Evolutionary conservation across 2,888 invertebrate species (phyloP).

Genomic region (Smittia aterrima): DNA sequence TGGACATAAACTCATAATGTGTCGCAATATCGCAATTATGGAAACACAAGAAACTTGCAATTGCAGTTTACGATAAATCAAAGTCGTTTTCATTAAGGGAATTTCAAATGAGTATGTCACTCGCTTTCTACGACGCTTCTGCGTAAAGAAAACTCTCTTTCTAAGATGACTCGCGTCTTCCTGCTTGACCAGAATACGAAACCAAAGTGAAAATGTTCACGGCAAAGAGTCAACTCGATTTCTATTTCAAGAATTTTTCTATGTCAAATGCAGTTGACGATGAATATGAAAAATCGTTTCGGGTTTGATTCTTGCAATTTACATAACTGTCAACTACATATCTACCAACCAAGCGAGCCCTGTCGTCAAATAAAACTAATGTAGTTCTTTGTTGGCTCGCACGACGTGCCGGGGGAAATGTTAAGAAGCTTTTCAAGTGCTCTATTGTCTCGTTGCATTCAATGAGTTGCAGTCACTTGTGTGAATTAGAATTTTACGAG

Average conservation of each 20-base stretch:
- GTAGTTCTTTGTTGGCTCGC: too few relatives aligned
- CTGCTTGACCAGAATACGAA: slow-evolving; percentile 6
- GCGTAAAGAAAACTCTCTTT: slow-evolving; percentile 18
- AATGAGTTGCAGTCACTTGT: neutral
- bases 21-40: slow-evolving; percentile 13
- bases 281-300: neutral
- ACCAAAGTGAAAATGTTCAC: neutral
- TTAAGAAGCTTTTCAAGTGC: neutral
- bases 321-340: too few relatives aligned
- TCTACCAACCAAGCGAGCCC: too few relatives aligned
- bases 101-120: slow-evolving; percentile 17
- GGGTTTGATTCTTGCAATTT: too few relatives aligned
- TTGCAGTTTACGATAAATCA: slow-evolving; percentile 34
- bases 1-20: slow-evolving; percentile 32
- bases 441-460: neutral
- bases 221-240: neutral
- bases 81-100: slow-evolving; percentile 33
- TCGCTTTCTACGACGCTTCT: neutral
- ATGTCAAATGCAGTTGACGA: neutral
- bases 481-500: neutral
- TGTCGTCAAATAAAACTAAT: too few relatives aligned
- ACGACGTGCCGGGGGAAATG: neutral
- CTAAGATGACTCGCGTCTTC: slow-evolving; percentile 6
- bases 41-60: slow-evolving; percentile 9
- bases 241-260: slow-evolving; percentile 9